phyloP scores from a whole-genome alignment of 37 sponge, comb jelly and placozoan species.

The Aplysina aerophoba region DNA sequence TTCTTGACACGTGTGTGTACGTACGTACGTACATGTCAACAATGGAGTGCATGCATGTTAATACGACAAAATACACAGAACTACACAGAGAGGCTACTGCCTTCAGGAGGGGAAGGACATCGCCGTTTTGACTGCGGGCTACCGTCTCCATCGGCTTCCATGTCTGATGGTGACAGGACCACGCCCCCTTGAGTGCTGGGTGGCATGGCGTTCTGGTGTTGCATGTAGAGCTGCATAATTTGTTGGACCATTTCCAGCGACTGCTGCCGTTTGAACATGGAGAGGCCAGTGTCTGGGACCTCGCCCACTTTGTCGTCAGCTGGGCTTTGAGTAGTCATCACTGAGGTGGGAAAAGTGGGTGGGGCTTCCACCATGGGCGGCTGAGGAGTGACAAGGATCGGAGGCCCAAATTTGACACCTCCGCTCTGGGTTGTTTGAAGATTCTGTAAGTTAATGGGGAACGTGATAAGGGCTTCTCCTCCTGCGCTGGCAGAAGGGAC shows the following conservation, averaged over 20 bases:
- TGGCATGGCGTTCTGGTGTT: background rate
- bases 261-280: conserved; percentile 24
- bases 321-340: background rate
- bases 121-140: no score
- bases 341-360: background rate
- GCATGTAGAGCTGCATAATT: conserved; percentile 2
- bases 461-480: conserved; percentile 4
- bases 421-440: conserved; percentile 16
- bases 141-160: no score
- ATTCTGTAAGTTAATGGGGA: conserved; percentile 19
- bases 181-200: no score
- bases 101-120: no score
- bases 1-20: no score
- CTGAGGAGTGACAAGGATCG: conserved; percentile 32
- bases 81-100: no score
- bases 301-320: background rate
- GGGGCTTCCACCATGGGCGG: conserved; percentile 19
- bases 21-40: no score
- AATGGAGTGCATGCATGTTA: no score
- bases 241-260: conserved; percentile 33
- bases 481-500: background rate
- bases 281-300: conserved; percentile 1
- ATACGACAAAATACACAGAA: no score
- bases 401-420: conserved; percentile 26
- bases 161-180: no score